phyloP scores from a whole-genome alignment of 2,888 invertebrate species.

The Linnaemya vulpina region DNA sequence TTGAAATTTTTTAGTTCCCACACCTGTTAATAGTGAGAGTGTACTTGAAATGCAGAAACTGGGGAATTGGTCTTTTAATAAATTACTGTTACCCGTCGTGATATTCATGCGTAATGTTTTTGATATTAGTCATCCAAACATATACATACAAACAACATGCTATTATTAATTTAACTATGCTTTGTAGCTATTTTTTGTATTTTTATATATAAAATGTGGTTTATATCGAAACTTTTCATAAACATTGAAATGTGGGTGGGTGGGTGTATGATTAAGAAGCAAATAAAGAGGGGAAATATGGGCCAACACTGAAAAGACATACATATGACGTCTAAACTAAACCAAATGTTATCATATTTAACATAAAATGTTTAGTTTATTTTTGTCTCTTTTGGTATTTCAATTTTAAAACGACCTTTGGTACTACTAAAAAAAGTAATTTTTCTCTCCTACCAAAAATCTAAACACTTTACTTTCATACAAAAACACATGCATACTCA shows the following conservation, averaged over 20 bases:
- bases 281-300: constrained; percentile 5
- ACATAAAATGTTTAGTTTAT: background rate
- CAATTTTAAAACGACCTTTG: background rate
- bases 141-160: background rate
- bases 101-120: background rate
- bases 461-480: background rate
- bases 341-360: constrained; percentile 23
- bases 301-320: constrained; percentile 1
- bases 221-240: constrained; percentile 5
- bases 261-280: background rate
- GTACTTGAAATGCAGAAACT: background rate
- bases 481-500: background rate
- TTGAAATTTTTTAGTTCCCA: background rate
- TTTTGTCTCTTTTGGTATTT: background rate
- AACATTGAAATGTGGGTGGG: background rate
- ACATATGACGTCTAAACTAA: constrained; percentile 48
- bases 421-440: background rate
- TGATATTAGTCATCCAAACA: background rate
- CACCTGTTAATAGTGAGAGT: background rate
- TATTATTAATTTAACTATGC: background rate
- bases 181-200: background rate
- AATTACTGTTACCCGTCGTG: too few relatives aligned
- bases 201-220: constrained; percentile 24
- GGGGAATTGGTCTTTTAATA: background rate
- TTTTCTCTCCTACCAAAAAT: background rate